Conservation (phyloP, 2,113 vertebrate species). For the Poeciliopsis turrubarensis region DNA sequence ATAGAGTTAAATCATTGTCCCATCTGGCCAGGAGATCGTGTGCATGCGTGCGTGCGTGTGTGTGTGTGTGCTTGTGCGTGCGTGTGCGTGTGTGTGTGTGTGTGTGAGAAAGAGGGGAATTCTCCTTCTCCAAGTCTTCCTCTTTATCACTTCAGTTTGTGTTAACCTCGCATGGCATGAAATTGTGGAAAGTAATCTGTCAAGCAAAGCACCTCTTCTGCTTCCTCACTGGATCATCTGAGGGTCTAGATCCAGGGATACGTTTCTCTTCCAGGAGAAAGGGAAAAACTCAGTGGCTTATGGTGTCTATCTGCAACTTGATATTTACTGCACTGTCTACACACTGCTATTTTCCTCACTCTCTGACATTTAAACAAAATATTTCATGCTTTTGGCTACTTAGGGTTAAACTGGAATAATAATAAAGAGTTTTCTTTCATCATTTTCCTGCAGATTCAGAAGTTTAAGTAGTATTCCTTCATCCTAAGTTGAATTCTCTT, state of each 20-base stretch:
- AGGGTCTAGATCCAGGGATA: neutral
- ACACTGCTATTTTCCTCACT: neutral
- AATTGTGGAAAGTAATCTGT: neutral
- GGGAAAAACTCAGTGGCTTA: neutral
- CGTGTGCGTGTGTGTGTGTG: neutral
- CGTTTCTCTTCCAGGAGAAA: neutral
- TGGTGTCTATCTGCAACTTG: neutral
- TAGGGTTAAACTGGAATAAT: too few species aligned
- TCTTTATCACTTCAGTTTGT: constrained; percentile 5
- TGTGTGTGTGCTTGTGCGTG: neutral
- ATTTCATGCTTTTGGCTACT: too few species aligned
- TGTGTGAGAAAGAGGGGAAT: constrained; percentile 25
- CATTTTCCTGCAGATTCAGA: too few species aligned
- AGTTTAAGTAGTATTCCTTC: too few species aligned
- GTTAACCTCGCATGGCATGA: neutral
- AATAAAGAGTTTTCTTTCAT: too few species aligned
- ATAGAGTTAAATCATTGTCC: constrained; percentile 37
- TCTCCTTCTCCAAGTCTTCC: constrained; percentile 17
- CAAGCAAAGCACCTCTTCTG: neutral
- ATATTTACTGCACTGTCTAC: neutral
- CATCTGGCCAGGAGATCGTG: constrained; percentile 54
- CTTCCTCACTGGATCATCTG: neutral
- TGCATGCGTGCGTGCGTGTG: neutral
- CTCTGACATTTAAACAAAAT: neutral
- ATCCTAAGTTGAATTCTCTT: too few species aligned